phyloP scores from a whole-genome alignment of 2,797 vertebrate species.

The Cyclura pinguis region DNA sequence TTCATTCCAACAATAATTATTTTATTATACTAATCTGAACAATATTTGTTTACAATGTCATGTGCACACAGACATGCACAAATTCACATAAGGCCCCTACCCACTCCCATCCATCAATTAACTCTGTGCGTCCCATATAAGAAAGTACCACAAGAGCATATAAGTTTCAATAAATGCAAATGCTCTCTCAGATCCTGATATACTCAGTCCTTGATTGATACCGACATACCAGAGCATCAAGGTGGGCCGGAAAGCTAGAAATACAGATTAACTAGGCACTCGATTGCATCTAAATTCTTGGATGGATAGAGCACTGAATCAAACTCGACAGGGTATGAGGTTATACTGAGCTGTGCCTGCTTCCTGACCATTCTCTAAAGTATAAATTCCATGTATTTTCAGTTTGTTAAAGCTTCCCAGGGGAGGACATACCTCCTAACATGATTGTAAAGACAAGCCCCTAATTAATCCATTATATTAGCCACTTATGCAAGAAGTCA shows the following conservation, averaged over 20 bases:
- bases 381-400: background rate
- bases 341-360: background rate
- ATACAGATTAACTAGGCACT: conserved; percentile 10
- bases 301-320: conserved; percentile 32
- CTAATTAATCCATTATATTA: background rate
- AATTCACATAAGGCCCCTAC: too few relatives aligned
- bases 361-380: conserved; percentile 12
- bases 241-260: background rate
- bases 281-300: conserved; percentile 21
- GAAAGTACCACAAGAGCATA: background rate
- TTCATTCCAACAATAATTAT: background rate
- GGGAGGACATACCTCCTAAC: background rate
- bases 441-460: background rate
- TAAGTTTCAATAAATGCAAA: conserved; percentile 17
- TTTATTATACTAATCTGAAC: too few relatives aligned
- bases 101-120: fast-evolving
- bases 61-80: background rate
- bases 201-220: conserved; percentile 27
- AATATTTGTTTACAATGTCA: background rate
- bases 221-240: background rate
- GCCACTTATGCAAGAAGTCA: background rate
- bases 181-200: conserved; percentile 12
- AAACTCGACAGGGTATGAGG: conserved; percentile 38
- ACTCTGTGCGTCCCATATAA: background rate
- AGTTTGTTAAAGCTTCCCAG: background rate